Evolutionary conservation across 2,888 invertebrate genomes (phyloP).

Genomic region (Plagiodera versicolora): DNA sequence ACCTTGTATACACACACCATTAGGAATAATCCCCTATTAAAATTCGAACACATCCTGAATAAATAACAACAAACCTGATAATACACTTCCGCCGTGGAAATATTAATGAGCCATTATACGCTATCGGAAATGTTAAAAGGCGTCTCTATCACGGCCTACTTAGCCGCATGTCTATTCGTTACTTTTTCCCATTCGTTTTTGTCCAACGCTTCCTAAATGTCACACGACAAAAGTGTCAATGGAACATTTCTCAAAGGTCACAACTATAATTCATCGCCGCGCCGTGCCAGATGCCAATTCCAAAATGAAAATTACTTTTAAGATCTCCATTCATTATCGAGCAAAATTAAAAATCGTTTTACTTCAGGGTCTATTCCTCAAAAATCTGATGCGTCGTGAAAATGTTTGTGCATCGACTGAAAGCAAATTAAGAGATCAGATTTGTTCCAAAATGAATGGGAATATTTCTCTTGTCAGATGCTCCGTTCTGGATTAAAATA

Average conservation of each 20-base stretch:
- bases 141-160: conserved; percentile 18
- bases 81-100: conserved; percentile 12
- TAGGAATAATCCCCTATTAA: not conserved
- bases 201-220: conserved; percentile 32
- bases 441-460: too few relatives aligned
- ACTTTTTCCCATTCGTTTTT: conserved; percentile 1
- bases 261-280: conserved; percentile 28
- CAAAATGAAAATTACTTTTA: not conserved
- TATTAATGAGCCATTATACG: conserved; percentile 31
- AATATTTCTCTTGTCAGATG: too few relatives aligned
- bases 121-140: conserved; percentile 27
- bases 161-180: conserved; percentile 4
- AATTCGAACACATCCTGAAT: not conserved
- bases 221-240: conserved; percentile 39
- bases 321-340: too few relatives aligned
- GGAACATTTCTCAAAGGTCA: conserved; percentile 34
- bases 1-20: not conserved
- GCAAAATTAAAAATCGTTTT: too few relatives aligned
- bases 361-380: too few relatives aligned
- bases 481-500: too few relatives aligned
- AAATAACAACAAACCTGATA: not conserved
- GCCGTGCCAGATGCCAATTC: not conserved
- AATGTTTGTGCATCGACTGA: too few relatives aligned
- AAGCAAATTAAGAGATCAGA: too few relatives aligned
- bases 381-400: too few relatives aligned